Conservation (phyloP, 2,888 invertebrate genomes). For the Drosophila pseudotalamancana region DNA sequence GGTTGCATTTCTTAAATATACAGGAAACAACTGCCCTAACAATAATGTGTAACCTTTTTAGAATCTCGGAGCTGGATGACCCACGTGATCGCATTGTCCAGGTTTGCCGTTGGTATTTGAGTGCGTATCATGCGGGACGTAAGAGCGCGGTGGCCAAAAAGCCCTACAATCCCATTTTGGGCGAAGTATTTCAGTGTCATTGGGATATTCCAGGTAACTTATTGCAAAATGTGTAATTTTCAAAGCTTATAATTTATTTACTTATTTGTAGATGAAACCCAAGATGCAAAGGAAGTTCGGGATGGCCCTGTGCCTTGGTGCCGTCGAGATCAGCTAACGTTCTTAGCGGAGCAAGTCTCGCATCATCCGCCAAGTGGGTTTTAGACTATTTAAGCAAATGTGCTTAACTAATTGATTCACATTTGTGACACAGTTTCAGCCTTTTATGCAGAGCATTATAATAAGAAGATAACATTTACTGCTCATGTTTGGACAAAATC, state of each 20-base stretch:
- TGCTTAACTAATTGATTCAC: background rate
- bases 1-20: constrained; percentile 43
- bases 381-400: too few species aligned
- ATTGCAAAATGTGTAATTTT: background rate
- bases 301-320: constrained; percentile 98
- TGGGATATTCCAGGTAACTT: constrained; percentile 89
- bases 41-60: constrained; percentile 78
- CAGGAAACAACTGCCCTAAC: background rate
- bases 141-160: constrained; percentile 99
- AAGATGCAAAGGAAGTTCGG: constrained; percentile 84
- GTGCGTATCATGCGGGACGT: constrained; percentile 99
- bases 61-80: constrained; percentile 94
- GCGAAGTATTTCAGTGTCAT: constrained; percentile 96
- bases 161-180: constrained; percentile 99
- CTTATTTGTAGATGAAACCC: constrained; percentile 50
- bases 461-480: constrained; percentile 95
- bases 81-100: constrained; percentile 96
- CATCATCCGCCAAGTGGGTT: constrained; percentile 97
- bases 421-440: constrained; percentile 91
- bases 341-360: constrained; percentile 99
- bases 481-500: constrained; percentile 99
- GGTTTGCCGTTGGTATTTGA: constrained; percentile 98
- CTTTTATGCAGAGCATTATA: constrained; percentile 98
- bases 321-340: constrained; percentile 93
- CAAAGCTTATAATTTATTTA: background rate